Conservation (phyloP, 2,888 invertebrate species). For the Athetis lepigone region DNA sequence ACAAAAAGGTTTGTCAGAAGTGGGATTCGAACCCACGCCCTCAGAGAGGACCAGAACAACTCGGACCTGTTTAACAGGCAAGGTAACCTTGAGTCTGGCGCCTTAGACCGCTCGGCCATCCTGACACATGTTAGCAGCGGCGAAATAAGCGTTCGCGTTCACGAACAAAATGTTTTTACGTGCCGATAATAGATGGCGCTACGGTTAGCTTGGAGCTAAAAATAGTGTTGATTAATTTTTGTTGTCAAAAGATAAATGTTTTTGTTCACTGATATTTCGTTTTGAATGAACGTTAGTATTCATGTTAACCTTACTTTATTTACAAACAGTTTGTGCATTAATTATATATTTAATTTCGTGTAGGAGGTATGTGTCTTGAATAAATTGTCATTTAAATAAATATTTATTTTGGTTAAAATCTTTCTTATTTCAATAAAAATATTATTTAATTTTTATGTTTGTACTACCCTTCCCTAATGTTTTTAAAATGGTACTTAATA, state of each 20-base stretch:
- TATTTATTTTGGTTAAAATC: no score
- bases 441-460: no score
- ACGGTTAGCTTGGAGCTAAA: conserved; percentile 5
- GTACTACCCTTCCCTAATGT: no score
- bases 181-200: conserved; percentile 71
- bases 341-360: no score
- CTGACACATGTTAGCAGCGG: conserved; percentile 86
- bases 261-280: conserved; percentile 8
- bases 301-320: no score
- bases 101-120: conserved; percentile 98
- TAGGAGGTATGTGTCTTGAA: no score
- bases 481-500: no score
- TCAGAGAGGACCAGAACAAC: conserved; percentile 93
- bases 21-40: conserved; percentile 96
- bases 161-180: conserved; percentile 34
- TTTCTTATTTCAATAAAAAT: no score
- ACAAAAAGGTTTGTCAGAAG: conserved; percentile 92
- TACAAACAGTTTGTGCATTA: no score
- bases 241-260: not conserved
- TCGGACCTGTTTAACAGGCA: conserved; percentile 92
- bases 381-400: no score
- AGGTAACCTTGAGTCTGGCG: conserved; percentile 91
- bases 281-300: not conserved
- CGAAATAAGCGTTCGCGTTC: conserved; percentile 71
- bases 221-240: conserved; percentile 12